These are phyloP conservation scores for Cylloceria caligata DNA, from an alignment of 2,888 invertebrate genomes.

Conservation along the genomic window DNA sequence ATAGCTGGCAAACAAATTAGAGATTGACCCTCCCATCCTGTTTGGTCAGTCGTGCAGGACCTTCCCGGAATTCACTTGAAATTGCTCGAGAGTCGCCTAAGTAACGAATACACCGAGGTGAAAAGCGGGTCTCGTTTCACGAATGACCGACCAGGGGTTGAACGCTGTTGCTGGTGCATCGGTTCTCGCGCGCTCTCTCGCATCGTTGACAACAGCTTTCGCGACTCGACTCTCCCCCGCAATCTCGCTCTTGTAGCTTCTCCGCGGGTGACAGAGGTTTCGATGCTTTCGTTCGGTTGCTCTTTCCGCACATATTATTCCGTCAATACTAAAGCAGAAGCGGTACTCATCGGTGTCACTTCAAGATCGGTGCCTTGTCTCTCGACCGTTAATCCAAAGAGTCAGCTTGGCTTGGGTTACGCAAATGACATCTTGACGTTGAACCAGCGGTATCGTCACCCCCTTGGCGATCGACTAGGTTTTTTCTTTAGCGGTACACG, in stretches of 20 bases:
- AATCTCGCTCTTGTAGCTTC: neutral
- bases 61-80: constrained; percentile 51
- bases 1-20: constrained; percentile 62
- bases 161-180: constrained; percentile 1
- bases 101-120: constrained; percentile 6
- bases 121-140: constrained; percentile 19
- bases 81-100: constrained; percentile 3
- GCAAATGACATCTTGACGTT: no score
- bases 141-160: constrained; percentile 63
- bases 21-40: constrained; percentile 48
- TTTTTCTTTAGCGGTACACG: constrained; percentile 74
- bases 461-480: no score
- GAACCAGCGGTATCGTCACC: no score
- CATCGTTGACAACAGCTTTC: neutral
- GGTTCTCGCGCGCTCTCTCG: constrained; percentile 11
- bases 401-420: no score
- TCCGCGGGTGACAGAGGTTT: neutral
- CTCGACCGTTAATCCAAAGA: no score
- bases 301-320: neutral
- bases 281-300: neutral
- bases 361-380: neutral
- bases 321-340: neutral
- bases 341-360: neutral
- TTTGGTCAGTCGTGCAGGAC: constrained; percentile 30
- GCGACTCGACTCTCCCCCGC: no score